Base-by-base conservation (phyloP, 1,140 invertebrate species). In the Maniola jurtina region DNA sequence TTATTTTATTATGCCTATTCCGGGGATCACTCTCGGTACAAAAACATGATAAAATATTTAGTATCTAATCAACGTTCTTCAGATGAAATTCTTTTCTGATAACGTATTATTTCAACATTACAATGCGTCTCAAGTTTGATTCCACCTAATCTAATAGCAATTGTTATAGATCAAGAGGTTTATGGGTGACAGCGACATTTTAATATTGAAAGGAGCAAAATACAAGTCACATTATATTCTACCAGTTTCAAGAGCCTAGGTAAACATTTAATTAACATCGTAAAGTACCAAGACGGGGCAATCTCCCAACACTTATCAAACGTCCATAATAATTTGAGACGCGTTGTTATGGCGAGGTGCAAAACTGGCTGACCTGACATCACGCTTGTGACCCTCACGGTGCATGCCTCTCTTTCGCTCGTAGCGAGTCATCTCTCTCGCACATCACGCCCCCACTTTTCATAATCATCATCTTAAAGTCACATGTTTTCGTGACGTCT, bases 261-360 rank as follows among this genome's bases (percentile, higher is more conserved):
- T 72, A 71, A 75, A 72, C 71, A 88, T 84, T 89, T 89, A 89
- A 89, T 90, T 89, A 89, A 81, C 85, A 83, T 81, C 77, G 79
- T 89, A 88, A 88, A 90, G 86, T 85, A 88, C 78, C 83, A 81
- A 86, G 81, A 82, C 80, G 74, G 69, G 71, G 78, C 85, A 87
- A 88, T 88, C 84, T 83, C 75, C 76, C 78, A 79, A 86, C 84
- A 88, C 87, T 90, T 90, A 89, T 91, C 88, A 88, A 87, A 86
- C 85, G 88, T 89, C 89, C 86, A 90, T 90, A 92, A 91, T 88
- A 92, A 91, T 91, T 92, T 92, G 88, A 91, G 85, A 89, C 86
- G 88, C 88, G 89, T 90, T 89, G 90, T 90, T 91, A 55, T 55
- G 52, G 52, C 52, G 52, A 55, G 52, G 52, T 55, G 52, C 52